Percentiles rank a stretch among this genome's conserved stretches.
Evolutionary conservation across 2,113 vertebrate species (phyloP).

Genomic region (Lagopus leucura): DNA sequence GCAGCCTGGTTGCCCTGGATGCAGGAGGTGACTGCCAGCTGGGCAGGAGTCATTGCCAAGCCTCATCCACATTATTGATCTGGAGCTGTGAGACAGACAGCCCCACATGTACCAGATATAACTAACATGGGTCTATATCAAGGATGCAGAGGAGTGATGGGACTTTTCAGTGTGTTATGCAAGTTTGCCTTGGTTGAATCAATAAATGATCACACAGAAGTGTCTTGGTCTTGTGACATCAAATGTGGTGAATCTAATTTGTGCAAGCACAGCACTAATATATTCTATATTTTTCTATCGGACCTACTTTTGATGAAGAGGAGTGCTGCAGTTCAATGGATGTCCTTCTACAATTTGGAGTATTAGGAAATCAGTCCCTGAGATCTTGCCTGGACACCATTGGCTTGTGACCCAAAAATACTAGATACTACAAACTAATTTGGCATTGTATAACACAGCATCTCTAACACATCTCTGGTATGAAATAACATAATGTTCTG

Average conservation of each 20-base stretch:
- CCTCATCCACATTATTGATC: accelerated
- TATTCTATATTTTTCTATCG: background rate
- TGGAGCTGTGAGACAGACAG: accelerated
- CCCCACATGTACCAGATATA: accelerated
- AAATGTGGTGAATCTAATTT: background rate
- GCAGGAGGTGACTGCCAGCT: accelerated
- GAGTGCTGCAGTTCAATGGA: background rate
- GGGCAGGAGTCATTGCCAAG: background rate
- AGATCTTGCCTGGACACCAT: background rate
- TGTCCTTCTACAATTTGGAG: background rate
- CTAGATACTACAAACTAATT: background rate
- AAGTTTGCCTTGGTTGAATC: background rate
- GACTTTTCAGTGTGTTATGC: background rate
- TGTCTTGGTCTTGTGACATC: background rate
- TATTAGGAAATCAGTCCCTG: background rate
- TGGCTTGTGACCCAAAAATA: background rate
- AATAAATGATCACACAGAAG: background rate
- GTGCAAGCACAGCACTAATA: background rate
- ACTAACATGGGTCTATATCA: background rate
- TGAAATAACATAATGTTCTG: slow-evolving; percentile 11
- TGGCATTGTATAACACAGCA: background rate
- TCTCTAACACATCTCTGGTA: background rate
- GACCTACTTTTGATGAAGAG: background rate
- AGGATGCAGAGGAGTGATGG: background rate
- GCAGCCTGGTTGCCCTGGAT: accelerated